These are phyloP conservation scores for Drosophila maculinotata DNA, from an alignment of 2,888 invertebrate genomes.

Conservation along the genomic window DNA sequence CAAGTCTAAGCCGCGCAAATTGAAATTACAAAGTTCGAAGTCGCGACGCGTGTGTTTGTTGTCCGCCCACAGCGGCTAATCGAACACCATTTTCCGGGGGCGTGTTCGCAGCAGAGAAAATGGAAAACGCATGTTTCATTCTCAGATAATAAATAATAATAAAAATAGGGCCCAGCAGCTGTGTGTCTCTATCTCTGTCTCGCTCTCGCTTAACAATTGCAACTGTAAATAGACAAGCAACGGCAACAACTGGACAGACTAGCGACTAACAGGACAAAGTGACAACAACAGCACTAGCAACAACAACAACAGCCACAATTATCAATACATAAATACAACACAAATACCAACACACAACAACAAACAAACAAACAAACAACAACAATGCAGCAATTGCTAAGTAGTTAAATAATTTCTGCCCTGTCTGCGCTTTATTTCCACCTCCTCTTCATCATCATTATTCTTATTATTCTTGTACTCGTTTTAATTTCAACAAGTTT, in stretches of 20 bases:
- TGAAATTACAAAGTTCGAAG: slow-evolving; percentile 22
- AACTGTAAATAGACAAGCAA: slow-evolving; percentile 57
- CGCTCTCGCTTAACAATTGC: slow-evolving; percentile 62
- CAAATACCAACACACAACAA: slow-evolving; percentile 41
- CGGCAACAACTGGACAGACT: slow-evolving; percentile 15
- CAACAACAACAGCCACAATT: slow-evolving; percentile 33
- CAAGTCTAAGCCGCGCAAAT: slow-evolving; percentile 26
- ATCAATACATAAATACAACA: slow-evolving; percentile 37
- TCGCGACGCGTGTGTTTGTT: slow-evolving; percentile 56
- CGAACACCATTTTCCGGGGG: slow-evolving; percentile 49
- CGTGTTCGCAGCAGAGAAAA: slow-evolving; percentile 75
- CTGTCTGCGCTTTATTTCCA: slow-evolving; percentile 82
- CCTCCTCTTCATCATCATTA: no score
- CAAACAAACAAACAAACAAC: slow-evolving; percentile 41
- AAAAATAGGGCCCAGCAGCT: slow-evolving; percentile 75
- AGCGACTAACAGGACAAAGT: slow-evolving; percentile 37
- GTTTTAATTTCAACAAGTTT: slow-evolving; percentile 79
- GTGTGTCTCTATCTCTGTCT: no score
- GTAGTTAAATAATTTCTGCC: slow-evolving; percentile 81
- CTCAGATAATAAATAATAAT: no score
- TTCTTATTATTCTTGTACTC: slow-evolving; percentile 56
- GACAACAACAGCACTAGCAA: slow-evolving; percentile 21
- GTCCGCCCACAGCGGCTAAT: slow-evolving; percentile 49
- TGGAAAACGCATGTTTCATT: slow-evolving; percentile 75
- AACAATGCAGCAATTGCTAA: slow-evolving; percentile 79